Evolutionary conservation across 2,888 invertebrate genomes (phyloP), one percentile per base, ranked within the genome.

Genomic region (Amorpha juglandis): DNA sequence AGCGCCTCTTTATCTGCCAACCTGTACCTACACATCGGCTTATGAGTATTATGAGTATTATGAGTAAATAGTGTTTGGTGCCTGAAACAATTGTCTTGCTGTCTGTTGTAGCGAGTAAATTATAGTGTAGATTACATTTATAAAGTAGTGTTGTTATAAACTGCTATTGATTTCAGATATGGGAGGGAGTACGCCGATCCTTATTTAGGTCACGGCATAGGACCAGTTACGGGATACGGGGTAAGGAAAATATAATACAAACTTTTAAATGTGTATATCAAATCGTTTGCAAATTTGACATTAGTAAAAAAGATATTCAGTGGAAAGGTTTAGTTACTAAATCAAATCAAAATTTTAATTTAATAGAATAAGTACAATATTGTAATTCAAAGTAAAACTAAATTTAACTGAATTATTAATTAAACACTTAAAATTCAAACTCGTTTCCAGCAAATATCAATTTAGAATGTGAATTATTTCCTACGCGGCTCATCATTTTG

Each of bases 201-300:
- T 69, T 98, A 98, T 94, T 94, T 99, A 86, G 98, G 97, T 78
- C 98, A 98, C 94, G 97, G 98, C 74, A 98, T 99, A 89, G 99
- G 99, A 86, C 99, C 99, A 79, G 97, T 99, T 82, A 97, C 99
- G 77, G 98, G 98, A 85, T 99, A 99, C 92, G 98, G 98, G 95
- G 98, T 99, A 95, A 96, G 95, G 19, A 65, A 45, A 27, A 27
- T 27, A 45, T 16, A 52, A 27, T 12, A 52, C 52, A 52, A 8
- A 48, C 8, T 38, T n/a, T n/a, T n/a, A n/a, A n/a, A n/a, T n/a
- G n/a, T n/a, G n/a, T n/a, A n/a, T n/a, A n/a, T n/a, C n/a, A n/a
- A n/a, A n/a, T n/a, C n/a, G n/a, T n/a, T n/a, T n/a, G n/a, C n/a
- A n/a, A n/a, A n/a, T n/a, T n/a, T n/a, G n/a, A n/a, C n/a, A n/a